Evolutionary conservation across 2,888 invertebrate genomes (phyloP), one percentile per base, ranked within the genome.

Genomic region (Tenthredo scrophulariae): DNA sequence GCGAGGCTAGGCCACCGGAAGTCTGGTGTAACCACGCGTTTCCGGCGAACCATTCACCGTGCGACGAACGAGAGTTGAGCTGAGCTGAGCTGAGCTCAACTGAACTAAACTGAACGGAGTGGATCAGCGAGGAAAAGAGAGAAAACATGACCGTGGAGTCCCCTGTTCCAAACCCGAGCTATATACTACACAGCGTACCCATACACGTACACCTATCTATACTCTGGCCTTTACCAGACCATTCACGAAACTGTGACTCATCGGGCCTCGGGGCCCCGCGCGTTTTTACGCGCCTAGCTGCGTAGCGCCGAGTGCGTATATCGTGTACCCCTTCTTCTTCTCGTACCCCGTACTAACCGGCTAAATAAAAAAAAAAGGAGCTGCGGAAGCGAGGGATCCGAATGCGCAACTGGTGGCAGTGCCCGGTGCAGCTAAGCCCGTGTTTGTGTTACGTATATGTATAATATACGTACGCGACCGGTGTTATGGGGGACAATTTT

Each of bases 221-320:
- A 29, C 54, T 77, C 46, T 18, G 33, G 18, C 54, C 77, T 54
- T 54, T 29, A 26, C 62, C 62, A 62, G 50, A 62, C 83, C 91
- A 91, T 91, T 91, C 91, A 91, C 91, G 91, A 91, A 90, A 89
- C 88, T 89, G 90, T 91, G 91, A 91, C 89, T 91, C 91, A 91
- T 89, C 85, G 58, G 58, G 58, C 80, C 58, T 29, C 37, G 13
- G 29, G 62, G 58, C 37, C 58, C 58, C 62, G 80, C 77, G 26
- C 50, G 80, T 80, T 80, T 80, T 80, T 80, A 80, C 58, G 62
- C 58, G 80, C 62, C 5, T 58, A 79, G 54, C 43, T 54, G 79
- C 54, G 58, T 54, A 79, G 33, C 22, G 79, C 50, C 43, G 26
- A 22, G n/a, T 22, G 13, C 58, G 37, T n/a, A n/a, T 62, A 80